These are phyloP conservation scores for Nematopogon swammerdamellus DNA, from an alignment of 2,888 invertebrate genomes.

Conservation along the genomic window DNA sequence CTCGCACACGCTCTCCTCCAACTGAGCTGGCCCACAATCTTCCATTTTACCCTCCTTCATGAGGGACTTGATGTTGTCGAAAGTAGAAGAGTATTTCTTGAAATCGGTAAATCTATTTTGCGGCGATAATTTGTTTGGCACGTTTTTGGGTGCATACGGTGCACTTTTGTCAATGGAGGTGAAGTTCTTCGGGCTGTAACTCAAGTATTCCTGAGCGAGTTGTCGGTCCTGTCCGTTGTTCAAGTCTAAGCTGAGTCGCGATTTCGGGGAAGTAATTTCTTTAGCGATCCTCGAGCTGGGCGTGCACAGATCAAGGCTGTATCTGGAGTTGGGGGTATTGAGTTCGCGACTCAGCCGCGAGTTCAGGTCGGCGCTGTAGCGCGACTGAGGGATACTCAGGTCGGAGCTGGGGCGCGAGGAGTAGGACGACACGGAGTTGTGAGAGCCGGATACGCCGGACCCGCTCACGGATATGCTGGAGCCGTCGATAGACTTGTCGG, in stretches of 20 bases:
- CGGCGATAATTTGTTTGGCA: conserved; percentile 48
- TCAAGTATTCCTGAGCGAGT: conserved; percentile 41
- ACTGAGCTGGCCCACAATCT: conserved; percentile 45
- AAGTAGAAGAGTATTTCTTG: conserved; percentile 71
- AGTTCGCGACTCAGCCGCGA: conserved; percentile 56
- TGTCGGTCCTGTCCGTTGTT: conserved; percentile 52
- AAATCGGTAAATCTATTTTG: conserved; percentile 59
- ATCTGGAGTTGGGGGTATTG: conserved; percentile 62
- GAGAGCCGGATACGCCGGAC: conserved; percentile 41
- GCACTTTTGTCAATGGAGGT: conserved; percentile 26
- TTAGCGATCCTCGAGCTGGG: conserved; percentile 56
- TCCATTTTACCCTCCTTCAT: conserved; percentile 68
- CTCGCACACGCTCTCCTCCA: conserved; percentile 59
- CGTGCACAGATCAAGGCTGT: conserved; percentile 65
- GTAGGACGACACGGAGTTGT: conserved; percentile 39
- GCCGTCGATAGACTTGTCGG: conserved; percentile 46
- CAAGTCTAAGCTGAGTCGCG: conserved; percentile 58
- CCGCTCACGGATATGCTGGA: conserved; percentile 51
- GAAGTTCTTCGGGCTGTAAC: conserved; percentile 48
- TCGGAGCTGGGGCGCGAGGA: conserved; percentile 63
- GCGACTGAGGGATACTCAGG: conserved; percentile 56
- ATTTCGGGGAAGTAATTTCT: conserved; percentile 59
- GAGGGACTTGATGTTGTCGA: conserved; percentile 72
- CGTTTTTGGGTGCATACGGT: conserved; percentile 24
- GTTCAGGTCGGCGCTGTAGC: conserved; percentile 56